Conservation (phyloP, 1,140 invertebrate genomes). For the Hydropsyche tenuis region DNA sequence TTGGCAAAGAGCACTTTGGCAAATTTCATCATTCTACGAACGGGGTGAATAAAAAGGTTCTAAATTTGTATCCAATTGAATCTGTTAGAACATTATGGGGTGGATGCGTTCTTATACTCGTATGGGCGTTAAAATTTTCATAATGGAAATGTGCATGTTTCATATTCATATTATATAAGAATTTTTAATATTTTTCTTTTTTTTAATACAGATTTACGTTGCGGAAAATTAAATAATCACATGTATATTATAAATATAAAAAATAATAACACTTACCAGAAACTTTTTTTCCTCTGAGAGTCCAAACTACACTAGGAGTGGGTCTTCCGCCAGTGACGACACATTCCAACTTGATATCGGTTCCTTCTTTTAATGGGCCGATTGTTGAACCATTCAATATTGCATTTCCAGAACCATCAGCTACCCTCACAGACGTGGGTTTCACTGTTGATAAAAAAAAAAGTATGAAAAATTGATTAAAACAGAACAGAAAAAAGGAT, state of each 20-base stretch:
- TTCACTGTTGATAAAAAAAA: slow-evolving; percentile 66
- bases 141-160: no score
- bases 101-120: no score
- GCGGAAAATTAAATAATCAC: no score
- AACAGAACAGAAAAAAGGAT: not conserved
- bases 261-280: slow-evolving; percentile 67
- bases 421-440: slow-evolving; percentile 70
- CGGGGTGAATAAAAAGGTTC: slow-evolving; percentile 33
- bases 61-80: slow-evolving; percentile 37
- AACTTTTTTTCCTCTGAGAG: slow-evolving; percentile 70
- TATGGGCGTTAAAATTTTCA: no score
- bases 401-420: slow-evolving; percentile 63
- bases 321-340: slow-evolving; percentile 79
- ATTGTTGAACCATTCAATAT: slow-evolving; percentile 66
- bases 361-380: slow-evolving; percentile 75
- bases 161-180: no score
- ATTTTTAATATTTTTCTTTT: no score
- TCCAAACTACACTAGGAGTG: slow-evolving; percentile 77
- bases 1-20: slow-evolving; percentile 30
- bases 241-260: not conserved
- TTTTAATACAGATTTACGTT: no score
- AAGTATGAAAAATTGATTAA: not conserved
- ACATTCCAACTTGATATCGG: slow-evolving; percentile 71
- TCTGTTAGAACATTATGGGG: slow-evolving; percentile 10
- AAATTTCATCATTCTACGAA: slow-evolving; percentile 30